These are phyloP conservation scores for Smutsia temminckii DNA, from an alignment of 2,797 vertebrate species.

Conservation along the genomic window DNA sequence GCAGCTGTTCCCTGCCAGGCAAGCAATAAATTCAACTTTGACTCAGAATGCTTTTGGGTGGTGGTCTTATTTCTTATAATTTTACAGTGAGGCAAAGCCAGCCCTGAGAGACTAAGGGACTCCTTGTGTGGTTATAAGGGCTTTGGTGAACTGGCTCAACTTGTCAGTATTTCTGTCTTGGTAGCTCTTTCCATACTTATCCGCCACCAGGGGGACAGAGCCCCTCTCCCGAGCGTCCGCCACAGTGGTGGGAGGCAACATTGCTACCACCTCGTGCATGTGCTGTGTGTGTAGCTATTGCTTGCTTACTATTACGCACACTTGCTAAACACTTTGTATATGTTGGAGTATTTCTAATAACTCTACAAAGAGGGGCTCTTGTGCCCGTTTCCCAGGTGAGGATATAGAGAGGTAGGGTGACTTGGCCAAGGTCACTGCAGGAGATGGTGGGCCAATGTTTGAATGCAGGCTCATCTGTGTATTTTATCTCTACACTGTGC, in stretches of 20 bases:
- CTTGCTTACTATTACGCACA: not conserved
- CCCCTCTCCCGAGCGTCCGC: not conserved
- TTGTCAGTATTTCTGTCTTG: not conserved
- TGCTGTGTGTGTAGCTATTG: rapidly evolving
- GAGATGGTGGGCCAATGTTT: not conserved
- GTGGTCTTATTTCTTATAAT: not conserved
- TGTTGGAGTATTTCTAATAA: not conserved
- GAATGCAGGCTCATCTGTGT: not conserved
- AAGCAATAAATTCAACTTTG: not conserved
- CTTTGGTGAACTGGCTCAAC: not conserved
- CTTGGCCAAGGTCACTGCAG: not conserved
- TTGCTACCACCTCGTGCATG: rapidly evolving
- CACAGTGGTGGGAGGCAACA: rapidly evolving
- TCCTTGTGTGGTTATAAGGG: not conserved
- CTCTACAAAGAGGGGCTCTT: not conserved
- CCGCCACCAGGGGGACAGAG: rapidly evolving
- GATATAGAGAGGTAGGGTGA: not conserved
- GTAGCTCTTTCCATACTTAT: not conserved
- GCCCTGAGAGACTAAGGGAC: not conserved
- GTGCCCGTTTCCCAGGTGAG: not conserved
- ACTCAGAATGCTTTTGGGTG: not conserved
- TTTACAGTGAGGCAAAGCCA: not conserved
- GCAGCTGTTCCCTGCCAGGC: no score
- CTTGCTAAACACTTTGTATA: not conserved
- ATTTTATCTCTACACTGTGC: not conserved